A percentile compares a stretch with the other conserved stretches of the same genome.
phyloP scores from a whole-genome alignment of 2,797 vertebrate species.

The Gila robusta region DNA sequence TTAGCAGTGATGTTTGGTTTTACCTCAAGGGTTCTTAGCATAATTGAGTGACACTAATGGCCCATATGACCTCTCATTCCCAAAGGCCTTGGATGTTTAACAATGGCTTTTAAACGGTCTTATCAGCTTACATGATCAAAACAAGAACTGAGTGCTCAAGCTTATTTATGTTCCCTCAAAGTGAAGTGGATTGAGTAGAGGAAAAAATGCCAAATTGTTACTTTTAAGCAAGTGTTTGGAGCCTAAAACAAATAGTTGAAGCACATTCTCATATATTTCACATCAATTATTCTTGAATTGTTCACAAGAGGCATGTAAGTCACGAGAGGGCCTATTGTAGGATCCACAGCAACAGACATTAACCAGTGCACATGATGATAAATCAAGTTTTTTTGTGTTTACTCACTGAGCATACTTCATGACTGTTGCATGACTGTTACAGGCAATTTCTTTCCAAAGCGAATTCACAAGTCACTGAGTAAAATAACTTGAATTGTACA shows the following conservation, averaged over 20 bases:
- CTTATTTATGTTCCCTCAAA: neutral
- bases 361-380: neutral
- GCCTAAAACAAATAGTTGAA: conserved; percentile 26
- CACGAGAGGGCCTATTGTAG: neutral
- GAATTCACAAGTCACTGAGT: neutral
- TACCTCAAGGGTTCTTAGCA: conserved; percentile 23
- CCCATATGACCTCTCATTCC: conserved; percentile 33
- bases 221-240: conserved; percentile 19
- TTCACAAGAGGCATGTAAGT: conserved; percentile 4
- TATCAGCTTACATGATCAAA: conserved; percentile 43
- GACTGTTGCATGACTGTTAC: neutral
- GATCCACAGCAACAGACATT: neutral
- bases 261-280: conserved; percentile 1
- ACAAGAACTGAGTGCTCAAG: conserved; percentile 1
- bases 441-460: neutral
- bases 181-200: neutral
- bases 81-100: conserved; percentile 31
- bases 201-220: neutral
- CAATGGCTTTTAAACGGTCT: conserved; percentile 36
- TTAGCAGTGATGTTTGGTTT: conserved; percentile 24
- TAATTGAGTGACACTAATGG: conserved; percentile 39
- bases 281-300: neutral
- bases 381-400: neutral
- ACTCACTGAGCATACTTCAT: neutral
- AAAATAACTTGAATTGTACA: neutral